Evolutionary conservation across 2,113 vertebrate species (phyloP).

Genomic region (Epinephelus lanceolatus): DNA sequence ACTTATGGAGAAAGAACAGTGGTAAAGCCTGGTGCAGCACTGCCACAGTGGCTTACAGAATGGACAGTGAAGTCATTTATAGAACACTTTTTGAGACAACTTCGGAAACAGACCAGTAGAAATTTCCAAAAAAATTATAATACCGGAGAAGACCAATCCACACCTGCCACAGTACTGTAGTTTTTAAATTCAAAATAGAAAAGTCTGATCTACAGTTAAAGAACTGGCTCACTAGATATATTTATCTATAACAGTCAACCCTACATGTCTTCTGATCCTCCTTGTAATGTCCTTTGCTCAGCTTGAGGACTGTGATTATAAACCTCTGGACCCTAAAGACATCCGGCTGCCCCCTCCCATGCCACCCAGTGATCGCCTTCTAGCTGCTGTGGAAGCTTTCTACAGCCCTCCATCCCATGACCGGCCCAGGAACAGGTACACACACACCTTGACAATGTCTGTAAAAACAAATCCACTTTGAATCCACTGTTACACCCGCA

Average conservation of each 20-base stretch:
- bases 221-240: neutral
- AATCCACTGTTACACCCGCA: neutral
- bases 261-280: slow-evolving; percentile 13
- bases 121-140: neutral
- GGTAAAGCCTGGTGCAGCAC: neutral
- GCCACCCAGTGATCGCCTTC: slow-evolving; percentile 96
- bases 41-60: neutral
- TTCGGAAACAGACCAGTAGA: neutral
- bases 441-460: too few relatives aligned
- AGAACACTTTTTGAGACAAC: neutral
- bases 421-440: slow-evolving; percentile 96
- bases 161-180: neutral
- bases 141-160: neutral
- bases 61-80: neutral
- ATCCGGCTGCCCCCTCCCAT: slow-evolving; percentile 97
- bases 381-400: slow-evolving; percentile 97
- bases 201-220: neutral
- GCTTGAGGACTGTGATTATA: slow-evolving; percentile 98
- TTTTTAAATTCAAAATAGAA: neutral
- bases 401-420: slow-evolving; percentile 99
- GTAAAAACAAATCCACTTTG: neutral
- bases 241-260: neutral
- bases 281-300: slow-evolving; percentile 66
- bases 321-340: slow-evolving; percentile 97
- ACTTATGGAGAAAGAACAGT: neutral